Evolutionary conservation across 2,888 invertebrate species (phyloP), one percentile per base, ranked within the genome.

Genomic region (Diplolepis rosae): DNA sequence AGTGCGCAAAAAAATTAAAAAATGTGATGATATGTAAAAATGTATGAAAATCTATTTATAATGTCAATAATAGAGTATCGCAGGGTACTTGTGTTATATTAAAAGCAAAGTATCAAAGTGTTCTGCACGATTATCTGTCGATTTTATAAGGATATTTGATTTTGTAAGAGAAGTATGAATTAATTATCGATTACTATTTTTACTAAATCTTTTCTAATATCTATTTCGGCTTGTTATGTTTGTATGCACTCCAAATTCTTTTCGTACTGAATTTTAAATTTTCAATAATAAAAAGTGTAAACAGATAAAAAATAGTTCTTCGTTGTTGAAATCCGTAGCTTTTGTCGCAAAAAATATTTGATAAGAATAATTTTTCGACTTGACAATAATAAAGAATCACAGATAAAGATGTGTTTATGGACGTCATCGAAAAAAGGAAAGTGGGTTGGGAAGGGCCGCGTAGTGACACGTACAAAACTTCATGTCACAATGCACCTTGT

Each of bases 11-110:
- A n/a, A 42, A 42, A 4, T 42, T 42, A n/a, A 15, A n/a, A 15
- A 35, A 56, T 61, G 61, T 61, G 32, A 39, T 39, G 15, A 56
- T 61, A 61, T 61, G 61, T 61, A 61, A 61, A 61, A 61, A 61
- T 61, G 61, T 61, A 9, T 48, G 45, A 48, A 22, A 48, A 48
- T 48, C 45, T 48, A 48, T 48, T 48, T 48, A 61, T 61, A 61
- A 39, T 61, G 39, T 61, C 61, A 39, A 61, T 66, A 48, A 45
- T 52, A 18, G 11, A 73, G 11, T 15, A 11, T 42, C n/a, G 15
- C 13, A n/a, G 13, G 24, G 18, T 51, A 24, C 27, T n/a, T 56
- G 13, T 13, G 35, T 35, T 35, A 61, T 35, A 13, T 22, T 42
- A 69, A 66, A 28, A 65, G 61, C 13, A 24, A 28, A 6, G 18